phyloP scores from a whole-genome alignment of 2,888 invertebrate genomes.

The Pheosia gnoma region DNA sequence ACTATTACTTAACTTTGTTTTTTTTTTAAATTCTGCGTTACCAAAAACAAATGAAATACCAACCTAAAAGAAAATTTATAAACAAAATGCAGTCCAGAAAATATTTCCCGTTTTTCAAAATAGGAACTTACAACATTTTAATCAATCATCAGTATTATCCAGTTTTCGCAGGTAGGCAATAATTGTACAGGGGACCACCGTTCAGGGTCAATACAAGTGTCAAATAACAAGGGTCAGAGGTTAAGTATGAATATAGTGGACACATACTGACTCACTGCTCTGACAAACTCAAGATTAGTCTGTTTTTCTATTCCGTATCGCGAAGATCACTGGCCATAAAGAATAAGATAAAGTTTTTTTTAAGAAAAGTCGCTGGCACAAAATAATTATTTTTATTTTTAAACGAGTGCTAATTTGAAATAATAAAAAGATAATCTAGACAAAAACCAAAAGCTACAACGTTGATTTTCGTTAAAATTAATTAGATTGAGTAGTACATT shows the following conservation, averaged over 20 bases:
- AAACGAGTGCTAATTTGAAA: neutral
- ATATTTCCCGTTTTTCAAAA: neutral
- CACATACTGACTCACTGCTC: slow-evolving; percentile 42
- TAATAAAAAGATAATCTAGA: neutral
- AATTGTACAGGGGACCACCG: slow-evolving; percentile 30
- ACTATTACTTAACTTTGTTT: too few species aligned
- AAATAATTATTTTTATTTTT: neutral
- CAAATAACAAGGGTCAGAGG: slow-evolving; percentile 64
- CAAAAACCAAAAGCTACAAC: neutral
- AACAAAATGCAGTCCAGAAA: neutral
- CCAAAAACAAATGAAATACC: too few species aligned
- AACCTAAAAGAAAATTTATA: too few species aligned
- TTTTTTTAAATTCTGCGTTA: too few species aligned
- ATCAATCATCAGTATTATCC: slow-evolving; percentile 9
- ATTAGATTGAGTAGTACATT: neutral
- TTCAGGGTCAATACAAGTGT: slow-evolving; percentile 65
- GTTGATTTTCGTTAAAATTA: neutral
- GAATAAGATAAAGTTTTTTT: neutral
- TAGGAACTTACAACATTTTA: neutral
- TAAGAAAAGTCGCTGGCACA: neutral
- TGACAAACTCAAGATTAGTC: slow-evolving; percentile 35
- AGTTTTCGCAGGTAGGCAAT: slow-evolving; percentile 17
- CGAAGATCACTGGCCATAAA: slow-evolving; percentile 20
- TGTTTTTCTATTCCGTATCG: slow-evolving; percentile 18
- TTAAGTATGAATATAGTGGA: slow-evolving; percentile 53